phyloP scores from a whole-genome alignment of 1,140 invertebrate genomes.

The Ectropis grisescens region DNA sequence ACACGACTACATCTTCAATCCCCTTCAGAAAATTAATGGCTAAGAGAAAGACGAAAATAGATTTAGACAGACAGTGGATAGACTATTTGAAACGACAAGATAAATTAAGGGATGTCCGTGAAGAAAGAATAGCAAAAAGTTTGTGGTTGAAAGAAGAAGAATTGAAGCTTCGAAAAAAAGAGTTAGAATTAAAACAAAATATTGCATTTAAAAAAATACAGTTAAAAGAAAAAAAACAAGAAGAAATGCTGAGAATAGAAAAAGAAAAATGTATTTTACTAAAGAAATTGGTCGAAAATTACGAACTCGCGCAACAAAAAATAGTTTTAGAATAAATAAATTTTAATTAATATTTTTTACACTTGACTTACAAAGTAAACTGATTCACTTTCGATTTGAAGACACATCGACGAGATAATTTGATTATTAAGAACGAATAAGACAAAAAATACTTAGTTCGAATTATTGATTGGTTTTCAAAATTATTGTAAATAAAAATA shows the following conservation, averaged over 20 bases:
- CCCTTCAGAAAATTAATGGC: slow-evolving; percentile 35
- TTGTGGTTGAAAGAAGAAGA: slow-evolving; percentile 41
- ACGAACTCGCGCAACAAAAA: too few species aligned
- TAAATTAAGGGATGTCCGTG: slow-evolving; percentile 30
- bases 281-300: too few species aligned
- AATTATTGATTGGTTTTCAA: too few species aligned
- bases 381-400: too few species aligned
- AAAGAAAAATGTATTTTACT: slow-evolving; percentile 43
- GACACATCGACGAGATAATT: too few species aligned
- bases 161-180: slow-evolving; percentile 35
- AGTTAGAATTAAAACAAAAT: slow-evolving; percentile 45
- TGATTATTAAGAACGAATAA: too few species aligned
- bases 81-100: slow-evolving; percentile 43
- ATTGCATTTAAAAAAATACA: slow-evolving; percentile 42
- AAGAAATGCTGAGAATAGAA: slow-evolving; percentile 45
- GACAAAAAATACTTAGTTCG: too few species aligned
- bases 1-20: slow-evolving; percentile 21
- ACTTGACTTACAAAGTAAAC: too few species aligned
- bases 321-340: too few species aligned
- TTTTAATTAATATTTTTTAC: too few species aligned
- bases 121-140: slow-evolving; percentile 40
- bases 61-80: slow-evolving; percentile 48
- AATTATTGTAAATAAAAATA: too few species aligned
- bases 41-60: slow-evolving; percentile 38
- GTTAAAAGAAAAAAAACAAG: slow-evolving; percentile 41